These are phyloP conservation scores for Babyrousa celebensis DNA, from an alignment of 2,797 vertebrate species.

Conservation along the genomic window DNA sequence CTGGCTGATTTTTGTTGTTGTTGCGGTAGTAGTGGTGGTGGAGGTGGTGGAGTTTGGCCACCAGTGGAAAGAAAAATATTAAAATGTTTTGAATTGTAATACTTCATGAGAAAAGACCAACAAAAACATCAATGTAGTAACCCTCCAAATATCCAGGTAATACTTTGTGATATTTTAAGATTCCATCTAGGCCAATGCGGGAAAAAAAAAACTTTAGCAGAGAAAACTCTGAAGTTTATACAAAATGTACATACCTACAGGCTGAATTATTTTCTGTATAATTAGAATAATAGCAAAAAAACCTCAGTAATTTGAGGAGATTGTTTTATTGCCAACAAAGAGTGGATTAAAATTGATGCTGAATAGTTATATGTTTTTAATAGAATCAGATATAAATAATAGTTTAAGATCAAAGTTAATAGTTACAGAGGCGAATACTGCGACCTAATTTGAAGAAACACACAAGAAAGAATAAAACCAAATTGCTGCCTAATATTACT, in stretches of 20 bases:
- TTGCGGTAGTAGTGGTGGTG: neutral
- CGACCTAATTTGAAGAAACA: neutral
- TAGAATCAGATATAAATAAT: constrained; percentile 63
- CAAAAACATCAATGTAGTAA: constrained; percentile 65
- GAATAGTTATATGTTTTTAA: constrained; percentile 9
- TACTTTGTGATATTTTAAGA: constrained; percentile 71
- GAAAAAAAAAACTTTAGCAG: constrained; percentile 13
- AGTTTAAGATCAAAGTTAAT: constrained; percentile 41
- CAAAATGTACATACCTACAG: neutral
- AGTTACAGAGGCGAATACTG: constrained; percentile 5
- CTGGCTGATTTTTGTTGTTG: constrained; percentile 73
- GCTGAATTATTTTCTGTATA: constrained; percentile 46
- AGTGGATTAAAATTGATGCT: constrained; percentile 50
- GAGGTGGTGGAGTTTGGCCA: neutral
- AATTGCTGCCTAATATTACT: constrained; percentile 15
- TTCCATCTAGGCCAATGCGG: constrained; percentile 31
- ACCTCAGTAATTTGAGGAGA: neutral
- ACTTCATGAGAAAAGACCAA: constrained; percentile 72
- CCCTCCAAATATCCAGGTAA: constrained; percentile 74
- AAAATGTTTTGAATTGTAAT: constrained; percentile 85
- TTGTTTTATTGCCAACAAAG: constrained; percentile 11
- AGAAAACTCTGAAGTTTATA: constrained; percentile 46
- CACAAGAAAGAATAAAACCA: constrained; percentile 51
- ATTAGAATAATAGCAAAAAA: constrained; percentile 69
- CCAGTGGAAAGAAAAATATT: constrained; percentile 82